Evolutionary conservation across 2,113 vertebrate genomes (phyloP), one percentile per base, ranked within the genome.

Genomic region (Equus quagga): DNA sequence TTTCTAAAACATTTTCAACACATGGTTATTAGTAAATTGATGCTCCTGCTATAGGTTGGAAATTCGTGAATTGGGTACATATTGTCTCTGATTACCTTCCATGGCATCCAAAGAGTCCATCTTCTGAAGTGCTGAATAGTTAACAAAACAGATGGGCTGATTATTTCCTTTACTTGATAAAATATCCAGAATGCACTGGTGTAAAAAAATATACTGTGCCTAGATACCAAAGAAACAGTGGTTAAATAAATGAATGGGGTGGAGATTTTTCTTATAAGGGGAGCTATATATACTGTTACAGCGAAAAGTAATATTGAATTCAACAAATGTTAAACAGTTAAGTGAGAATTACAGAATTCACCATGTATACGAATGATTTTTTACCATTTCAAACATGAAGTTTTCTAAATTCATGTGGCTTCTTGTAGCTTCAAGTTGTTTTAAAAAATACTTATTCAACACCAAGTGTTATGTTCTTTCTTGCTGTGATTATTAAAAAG

Each of bases 101-200:
- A 99, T 99, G 96, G 99, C 99, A 91, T 99, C 99, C 99, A 99
- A 96, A 54, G 99, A 99, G 98, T 99, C 99, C 99, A 99, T 99
- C 98, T 99, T 99, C 97, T 99, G 99, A 98, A 99, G 99, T 31
- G 99, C 99, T 82, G 99, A 99, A 92, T 99, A 99, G 99, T 99
- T 99, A 93, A 99, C 99, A 97, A 99, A 99, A 99, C 99, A 99
- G 98, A 99, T 98, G 79, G 99, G 99, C 78, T 99, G 99, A 95
- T 98, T 99, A 97, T 98, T 99, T 97, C 99, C 99, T 98, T 99
- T 99, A 97, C 98, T 99, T 97, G 99, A 99, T 90, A 99, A 98
- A 36, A 99, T 99, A 96, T 99, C 99, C 98, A 99, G 97, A 41
- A 99, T 99, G 96, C 99, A 99, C 93, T 99, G 99, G 97, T 99